phyloP scores from a whole-genome alignment of 2,888 invertebrate genomes.

The Thelaira solivaga region DNA sequence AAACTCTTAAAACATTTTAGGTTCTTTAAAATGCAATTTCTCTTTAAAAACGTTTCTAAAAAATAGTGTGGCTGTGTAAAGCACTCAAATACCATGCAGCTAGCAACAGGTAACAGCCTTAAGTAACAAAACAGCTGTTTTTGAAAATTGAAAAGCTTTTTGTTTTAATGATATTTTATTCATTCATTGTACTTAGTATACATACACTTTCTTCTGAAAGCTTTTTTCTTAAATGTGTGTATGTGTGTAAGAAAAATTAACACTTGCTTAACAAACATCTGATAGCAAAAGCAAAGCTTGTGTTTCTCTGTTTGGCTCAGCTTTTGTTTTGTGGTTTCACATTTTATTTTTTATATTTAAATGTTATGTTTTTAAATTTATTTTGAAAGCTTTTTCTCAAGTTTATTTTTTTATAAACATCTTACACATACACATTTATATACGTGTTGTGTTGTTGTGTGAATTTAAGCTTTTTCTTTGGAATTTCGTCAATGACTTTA shows the following conservation, averaged over 20 bases:
- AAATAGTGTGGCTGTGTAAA: not conserved
- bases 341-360: not conserved
- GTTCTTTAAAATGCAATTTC: not conserved
- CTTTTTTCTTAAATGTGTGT: not conserved
- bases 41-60: not conserved
- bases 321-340: not conserved
- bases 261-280: constrained; percentile 65
- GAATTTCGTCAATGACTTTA: constrained; percentile 46
- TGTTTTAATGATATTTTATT: not conserved
- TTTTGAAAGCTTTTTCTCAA: constrained; percentile 8
- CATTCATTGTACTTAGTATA: constrained; percentile 34
- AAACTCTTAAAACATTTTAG: not conserved
- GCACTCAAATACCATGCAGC: not conserved
- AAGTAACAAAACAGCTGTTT: constrained; percentile 47
- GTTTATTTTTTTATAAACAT: too few species aligned
- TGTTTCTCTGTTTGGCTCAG: too few species aligned
- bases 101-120: constrained; percentile 60
- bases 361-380: not conserved
- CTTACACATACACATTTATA: too few species aligned
- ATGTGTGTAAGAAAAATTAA: constrained; percentile 26
- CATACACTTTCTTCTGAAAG: not conserved
- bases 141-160: constrained; percentile 11
- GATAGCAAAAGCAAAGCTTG: constrained; percentile 57
- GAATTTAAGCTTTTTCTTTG: constrained; percentile 35
- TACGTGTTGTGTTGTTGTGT: constrained; percentile 36